Base-by-base conservation (phyloP, 2,888 invertebrate genomes). In the Ditula angustiorana region DNA sequence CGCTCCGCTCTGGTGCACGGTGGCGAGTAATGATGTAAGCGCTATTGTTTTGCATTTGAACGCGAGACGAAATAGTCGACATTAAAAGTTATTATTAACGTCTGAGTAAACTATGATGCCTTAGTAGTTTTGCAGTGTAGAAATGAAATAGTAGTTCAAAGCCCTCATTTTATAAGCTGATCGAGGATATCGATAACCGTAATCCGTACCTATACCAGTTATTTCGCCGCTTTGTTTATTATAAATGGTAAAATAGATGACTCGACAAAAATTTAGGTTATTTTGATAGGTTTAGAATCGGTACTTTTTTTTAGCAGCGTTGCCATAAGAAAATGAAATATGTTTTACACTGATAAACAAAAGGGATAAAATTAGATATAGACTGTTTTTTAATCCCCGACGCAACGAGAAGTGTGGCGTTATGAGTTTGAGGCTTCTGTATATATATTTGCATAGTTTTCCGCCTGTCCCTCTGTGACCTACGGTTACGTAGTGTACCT, bases 11-110 rank as follows among this genome's bases (percentile, higher is more conserved):
- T 44, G 44, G 21, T 57, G 57, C 33, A 37, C 26, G 37, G 19
- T 41, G n/a, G 2, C 44, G 21, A 44, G 52, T 37, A 58, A 52
- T 64, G 44, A 53, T 44, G 58, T 64, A 64, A 64, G 46, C 46
- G 10, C 47, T 46, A 26, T 35, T 58, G 62, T 50, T 63, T 63
- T 56, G 56, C 49, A 50, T 50, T 23, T 62, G 23, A 23, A 53
- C 10, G 33, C 8, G 19, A 30, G 30, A 8, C 2, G 53, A 3
- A 21, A 19, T 19, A 24, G n/a, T 7, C 26, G 10, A 16, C 26
- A 30, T 50, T 30, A 30, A 28, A 47, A 8, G 5, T 4, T 19
- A 5, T 30, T 41, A 8, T 37, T 33, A 33, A 2, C n/a, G 4
- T 30, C 30, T 11, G 30, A 11, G 33, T n/a, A 33, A 33, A 33